Conservation (phyloP, 2,888 invertebrate species). For the Sesia apiformis region DNA sequence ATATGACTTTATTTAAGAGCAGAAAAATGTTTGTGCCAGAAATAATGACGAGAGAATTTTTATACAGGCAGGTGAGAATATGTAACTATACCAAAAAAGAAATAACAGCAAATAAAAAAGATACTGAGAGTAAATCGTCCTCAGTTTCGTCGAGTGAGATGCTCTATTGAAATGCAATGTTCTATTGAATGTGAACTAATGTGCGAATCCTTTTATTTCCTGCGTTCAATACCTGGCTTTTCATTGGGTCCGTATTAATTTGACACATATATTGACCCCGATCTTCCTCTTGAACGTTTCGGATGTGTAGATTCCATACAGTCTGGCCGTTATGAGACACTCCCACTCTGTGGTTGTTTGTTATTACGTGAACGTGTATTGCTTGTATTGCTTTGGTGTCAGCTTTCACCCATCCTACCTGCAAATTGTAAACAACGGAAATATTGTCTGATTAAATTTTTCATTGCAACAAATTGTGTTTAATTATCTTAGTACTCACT, state of each 20-base stretch:
- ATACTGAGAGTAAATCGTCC: neutral
- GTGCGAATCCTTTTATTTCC: neutral
- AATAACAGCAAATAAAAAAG: slow-evolving; percentile 2
- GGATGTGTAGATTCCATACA: slow-evolving; percentile 93
- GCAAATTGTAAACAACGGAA: slow-evolving; percentile 12
- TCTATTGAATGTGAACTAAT: neutral
- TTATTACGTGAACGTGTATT: slow-evolving; percentile 93
- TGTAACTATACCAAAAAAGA: slow-evolving; percentile 36
- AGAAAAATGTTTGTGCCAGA: slow-evolving; percentile 64
- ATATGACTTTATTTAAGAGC: slow-evolving; percentile 46
- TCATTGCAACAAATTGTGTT: neutral
- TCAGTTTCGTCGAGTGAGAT: neutral
- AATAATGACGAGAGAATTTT: slow-evolving; percentile 66
- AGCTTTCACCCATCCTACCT: slow-evolving; percentile 96
- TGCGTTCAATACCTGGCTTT: slow-evolving; percentile 82
- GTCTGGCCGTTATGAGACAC: slow-evolving; percentile 90
- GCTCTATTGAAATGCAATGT: neutral
- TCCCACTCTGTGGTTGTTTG: slow-evolving; percentile 90
- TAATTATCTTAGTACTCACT: slow-evolving; percentile 71
- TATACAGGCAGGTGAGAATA: slow-evolving; percentile 60
- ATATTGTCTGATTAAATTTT: neutral
- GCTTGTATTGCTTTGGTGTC: slow-evolving; percentile 95
- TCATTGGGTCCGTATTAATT: slow-evolving; percentile 96
- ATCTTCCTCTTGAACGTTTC: slow-evolving; percentile 89
- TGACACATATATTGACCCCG: slow-evolving; percentile 95